A percentile compares a stretch with the other conserved stretches of the same genome.
Evolutionary conservation across 2,797 vertebrate genomes (phyloP).

Genomic region (Phrynocephalus vlangalii): DNA sequence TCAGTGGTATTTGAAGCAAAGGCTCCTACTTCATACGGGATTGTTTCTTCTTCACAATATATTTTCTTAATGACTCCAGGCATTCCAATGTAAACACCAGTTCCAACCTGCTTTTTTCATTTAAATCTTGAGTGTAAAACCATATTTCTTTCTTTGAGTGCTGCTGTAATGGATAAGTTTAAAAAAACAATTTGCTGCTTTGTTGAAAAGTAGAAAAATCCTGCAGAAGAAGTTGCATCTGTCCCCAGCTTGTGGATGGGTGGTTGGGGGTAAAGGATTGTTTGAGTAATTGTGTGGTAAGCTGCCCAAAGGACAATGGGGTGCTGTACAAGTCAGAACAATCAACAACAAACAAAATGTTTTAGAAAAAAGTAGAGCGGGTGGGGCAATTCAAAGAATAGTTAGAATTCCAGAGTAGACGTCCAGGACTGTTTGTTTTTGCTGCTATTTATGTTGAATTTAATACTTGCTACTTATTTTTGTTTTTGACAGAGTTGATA

Average conservation of each 20-base stretch:
- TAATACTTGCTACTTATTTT: neutral
- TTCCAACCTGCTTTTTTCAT: neutral
- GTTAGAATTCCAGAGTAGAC: constrained; percentile 12
- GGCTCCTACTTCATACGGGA: neutral
- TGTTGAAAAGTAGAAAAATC: constrained; percentile 34
- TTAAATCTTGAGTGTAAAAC: neutral
- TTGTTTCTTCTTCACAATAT: neutral
- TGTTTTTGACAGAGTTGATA: constrained; percentile 1
- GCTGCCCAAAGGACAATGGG: too few relatives aligned
- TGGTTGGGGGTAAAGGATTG: too few relatives aligned
- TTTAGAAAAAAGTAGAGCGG: constrained; percentile 32
- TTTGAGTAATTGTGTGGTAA: too few relatives aligned
- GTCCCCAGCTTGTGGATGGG: too few relatives aligned
- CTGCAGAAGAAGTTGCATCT: neutral
- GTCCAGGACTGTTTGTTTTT: neutral
- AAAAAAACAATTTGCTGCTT: neutral
- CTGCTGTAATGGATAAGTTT: neutral
- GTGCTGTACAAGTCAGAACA: too few relatives aligned
- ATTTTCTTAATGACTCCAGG: neutral
- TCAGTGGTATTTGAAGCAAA: neutral
- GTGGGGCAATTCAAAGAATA: constrained; percentile 52
- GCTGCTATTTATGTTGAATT: neutral
- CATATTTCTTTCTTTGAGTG: constrained; percentile 6
- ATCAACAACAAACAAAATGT: neutral
- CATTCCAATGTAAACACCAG: neutral